Conservation (phyloP, 1,140 invertebrate species). For the Spodoptera litura region DNA sequence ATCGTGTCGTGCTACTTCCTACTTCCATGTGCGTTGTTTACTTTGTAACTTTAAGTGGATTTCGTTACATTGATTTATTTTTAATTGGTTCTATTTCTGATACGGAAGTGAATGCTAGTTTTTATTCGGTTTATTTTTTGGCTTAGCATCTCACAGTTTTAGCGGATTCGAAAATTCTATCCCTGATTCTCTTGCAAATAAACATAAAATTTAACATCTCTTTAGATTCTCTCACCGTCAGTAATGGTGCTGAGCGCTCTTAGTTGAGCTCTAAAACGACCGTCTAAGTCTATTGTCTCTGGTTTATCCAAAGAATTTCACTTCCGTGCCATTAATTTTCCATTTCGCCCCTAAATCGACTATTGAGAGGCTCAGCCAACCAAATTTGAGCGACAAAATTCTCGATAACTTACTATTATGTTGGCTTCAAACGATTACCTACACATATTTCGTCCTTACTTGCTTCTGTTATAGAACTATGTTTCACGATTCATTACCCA, state of each 20-base stretch:
- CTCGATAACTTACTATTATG: conserved; percentile 60
- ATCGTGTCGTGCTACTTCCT: too few species aligned
- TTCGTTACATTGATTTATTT: too few species aligned
- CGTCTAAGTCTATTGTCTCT: conserved; percentile 67
- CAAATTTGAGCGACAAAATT: conserved; percentile 64
- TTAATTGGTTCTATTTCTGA: not conserved
- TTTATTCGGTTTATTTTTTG: conserved; percentile 4
- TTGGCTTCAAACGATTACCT: conserved; percentile 47
- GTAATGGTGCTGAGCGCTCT: conserved; percentile 48
- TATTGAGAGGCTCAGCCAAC: conserved; percentile 64
- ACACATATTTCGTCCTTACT: conserved; percentile 37
- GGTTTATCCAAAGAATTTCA: conserved; percentile 69
- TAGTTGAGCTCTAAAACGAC: conserved; percentile 54
- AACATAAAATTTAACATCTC: conserved; percentile 35
- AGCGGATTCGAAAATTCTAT: not conserved
- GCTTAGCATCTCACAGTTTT: conserved; percentile 8
- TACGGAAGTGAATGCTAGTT: not conserved
- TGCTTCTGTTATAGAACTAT: conserved; percentile 14
- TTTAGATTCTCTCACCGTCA: conserved; percentile 34
- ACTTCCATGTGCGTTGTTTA: not conserved
- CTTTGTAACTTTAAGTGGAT: not conserved
- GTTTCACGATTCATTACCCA: conserved; percentile 25
- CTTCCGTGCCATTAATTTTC: conserved; percentile 77
- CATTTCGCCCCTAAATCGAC: conserved; percentile 71
- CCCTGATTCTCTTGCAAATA: conserved; percentile 31